Evolutionary conservation across 1,140 invertebrate species (phyloP).

Genomic region (Brachionus rotundiformis): DNA sequence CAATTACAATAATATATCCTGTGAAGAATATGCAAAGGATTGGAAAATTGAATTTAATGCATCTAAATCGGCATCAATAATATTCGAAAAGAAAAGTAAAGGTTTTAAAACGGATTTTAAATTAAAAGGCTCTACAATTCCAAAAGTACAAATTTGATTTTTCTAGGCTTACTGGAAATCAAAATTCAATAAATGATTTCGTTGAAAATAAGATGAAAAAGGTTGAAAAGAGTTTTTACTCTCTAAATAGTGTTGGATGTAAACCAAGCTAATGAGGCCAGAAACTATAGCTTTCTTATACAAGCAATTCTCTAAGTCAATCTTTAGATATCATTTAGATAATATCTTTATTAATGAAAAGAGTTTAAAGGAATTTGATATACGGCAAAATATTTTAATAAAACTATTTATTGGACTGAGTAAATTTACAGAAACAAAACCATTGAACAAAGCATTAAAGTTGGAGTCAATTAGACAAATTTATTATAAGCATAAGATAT

Average conservation of each 20-base stretch:
- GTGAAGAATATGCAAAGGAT: neutral
- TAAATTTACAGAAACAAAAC: too few relatives aligned
- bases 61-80: too few relatives aligned
- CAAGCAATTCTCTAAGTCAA: neutral
- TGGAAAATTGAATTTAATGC: too few relatives aligned
- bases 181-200: conserved; percentile 1
- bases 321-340: conserved; percentile 7
- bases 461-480: too few relatives aligned
- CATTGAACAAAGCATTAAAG: too few relatives aligned
- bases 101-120: neutral
- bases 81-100: neutral
- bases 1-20: too few relatives aligned
- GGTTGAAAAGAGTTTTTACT: neutral
- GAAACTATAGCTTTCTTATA: neutral
- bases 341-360: too few relatives aligned
- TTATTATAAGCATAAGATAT: too few relatives aligned
- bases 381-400: too few relatives aligned
- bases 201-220: neutral
- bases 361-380: too few relatives aligned
- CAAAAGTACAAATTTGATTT: neutral
- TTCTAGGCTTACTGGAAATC: neutral
- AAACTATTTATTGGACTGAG: too few relatives aligned
- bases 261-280: neutral
- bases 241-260: neutral
- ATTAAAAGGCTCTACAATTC: neutral